Evolutionary conservation across 1,140 invertebrate genomes (phyloP).

Genomic region (Drosophila pachea): DNA sequence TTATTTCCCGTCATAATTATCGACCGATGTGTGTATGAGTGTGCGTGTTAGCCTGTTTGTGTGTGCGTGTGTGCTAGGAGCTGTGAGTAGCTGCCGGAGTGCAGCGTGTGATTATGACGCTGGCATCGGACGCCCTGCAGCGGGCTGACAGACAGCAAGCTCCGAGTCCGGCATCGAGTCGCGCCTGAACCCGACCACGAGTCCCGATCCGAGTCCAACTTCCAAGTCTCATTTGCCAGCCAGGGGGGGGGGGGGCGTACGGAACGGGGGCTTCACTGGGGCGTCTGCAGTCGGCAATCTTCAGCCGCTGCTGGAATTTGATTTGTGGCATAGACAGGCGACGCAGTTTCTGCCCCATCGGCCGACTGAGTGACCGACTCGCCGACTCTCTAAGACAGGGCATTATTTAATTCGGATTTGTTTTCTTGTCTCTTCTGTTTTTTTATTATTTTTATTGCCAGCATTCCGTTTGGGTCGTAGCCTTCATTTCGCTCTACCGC

Average conservation of each 20-base stretch:
- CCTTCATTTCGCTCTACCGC: constrained; percentile 22
- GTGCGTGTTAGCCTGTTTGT: constrained; percentile 14
- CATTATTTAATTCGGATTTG: constrained; percentile 56
- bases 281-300: constrained; percentile 46
- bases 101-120: constrained; percentile 76
- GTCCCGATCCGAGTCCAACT: neutral
- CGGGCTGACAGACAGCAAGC: constrained; percentile 41
- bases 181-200: neutral
- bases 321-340: constrained; percentile 73
- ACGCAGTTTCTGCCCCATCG: constrained; percentile 11
- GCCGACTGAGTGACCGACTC: constrained; percentile 2
- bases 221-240: constrained; percentile 30
- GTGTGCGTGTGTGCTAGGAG: constrained; percentile 17
- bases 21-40: constrained; percentile 34
- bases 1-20: constrained; percentile 79
- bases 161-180: neutral
- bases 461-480: constrained; percentile 20
- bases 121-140: constrained; percentile 72
- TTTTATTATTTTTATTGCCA: constrained; percentile 65
- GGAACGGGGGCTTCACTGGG: constrained; percentile 31
- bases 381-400: constrained; percentile 11
- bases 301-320: constrained; percentile 55
- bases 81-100: constrained; percentile 21
- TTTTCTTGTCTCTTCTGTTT: neutral
- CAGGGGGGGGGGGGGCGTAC: neutral